phyloP scores from a whole-genome alignment of 2,113 vertebrate species.

The Zootoca vivipara region DNA sequence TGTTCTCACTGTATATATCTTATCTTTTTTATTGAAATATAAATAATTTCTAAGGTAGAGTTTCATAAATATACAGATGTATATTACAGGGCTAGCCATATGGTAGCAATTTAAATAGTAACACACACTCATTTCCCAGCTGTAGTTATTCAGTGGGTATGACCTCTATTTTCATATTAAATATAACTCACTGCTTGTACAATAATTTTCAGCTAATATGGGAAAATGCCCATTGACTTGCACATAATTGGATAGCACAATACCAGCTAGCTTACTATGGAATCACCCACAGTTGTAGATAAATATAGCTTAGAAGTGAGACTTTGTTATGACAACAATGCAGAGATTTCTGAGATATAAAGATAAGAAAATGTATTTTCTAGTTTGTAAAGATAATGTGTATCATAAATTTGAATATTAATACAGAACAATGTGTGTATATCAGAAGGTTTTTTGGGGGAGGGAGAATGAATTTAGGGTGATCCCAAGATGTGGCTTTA shows the following conservation, averaged over 20 bases:
- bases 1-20: slow-evolving; percentile 56
- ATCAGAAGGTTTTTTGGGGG: too few species aligned
- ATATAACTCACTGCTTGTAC: not conserved
- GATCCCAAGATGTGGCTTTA: too few species aligned
- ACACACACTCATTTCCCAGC: not conserved
- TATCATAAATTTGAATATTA: not conserved
- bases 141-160: not conserved
- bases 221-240: not conserved
- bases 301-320: not conserved
- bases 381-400: not conserved
- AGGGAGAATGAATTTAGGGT: not conserved
- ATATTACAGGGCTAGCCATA: slow-evolving; percentile 52
- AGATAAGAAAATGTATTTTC: not conserved
- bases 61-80: slow-evolving; percentile 54
- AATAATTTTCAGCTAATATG: not conserved
- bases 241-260: not conserved
- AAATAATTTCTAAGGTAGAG: slow-evolving; percentile 61
- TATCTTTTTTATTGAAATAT: slow-evolving; percentile 64
- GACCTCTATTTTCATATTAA: not conserved
- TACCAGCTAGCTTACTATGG: not conserved
- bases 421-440: not conserved
- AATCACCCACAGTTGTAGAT: not conserved
- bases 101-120: slow-evolving; percentile 52
- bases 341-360: not conserved
- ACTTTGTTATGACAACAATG: not conserved